Conservation (phyloP, 2,113 vertebrate genomes). For the Naja naja region DNA sequence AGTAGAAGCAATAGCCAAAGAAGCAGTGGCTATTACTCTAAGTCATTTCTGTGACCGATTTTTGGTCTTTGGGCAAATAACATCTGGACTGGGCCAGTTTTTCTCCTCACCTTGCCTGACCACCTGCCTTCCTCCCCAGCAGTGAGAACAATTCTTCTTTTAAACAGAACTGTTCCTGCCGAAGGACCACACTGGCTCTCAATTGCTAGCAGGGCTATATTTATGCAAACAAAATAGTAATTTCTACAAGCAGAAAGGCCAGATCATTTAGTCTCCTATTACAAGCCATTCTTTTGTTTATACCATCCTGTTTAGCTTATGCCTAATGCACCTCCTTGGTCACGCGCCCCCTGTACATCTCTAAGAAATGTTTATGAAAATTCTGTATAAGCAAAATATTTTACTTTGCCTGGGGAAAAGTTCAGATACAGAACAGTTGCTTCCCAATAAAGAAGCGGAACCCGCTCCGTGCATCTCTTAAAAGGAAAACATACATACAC, state of each 20-base stretch:
- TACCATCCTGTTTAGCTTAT: slow-evolving; percentile 70
- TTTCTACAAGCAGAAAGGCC: slow-evolving; percentile 30
- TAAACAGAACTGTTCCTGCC: background rate
- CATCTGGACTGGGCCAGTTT: background rate
- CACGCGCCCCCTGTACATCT: slow-evolving; percentile 64
- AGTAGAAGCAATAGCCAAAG: too few species aligned
- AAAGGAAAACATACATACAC: slow-evolving; percentile 8
- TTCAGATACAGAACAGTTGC: slow-evolving; percentile 56
- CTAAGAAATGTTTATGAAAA: slow-evolving; percentile 78
- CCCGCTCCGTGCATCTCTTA: slow-evolving; percentile 1
- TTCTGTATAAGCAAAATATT: slow-evolving; percentile 78
- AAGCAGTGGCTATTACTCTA: background rate
- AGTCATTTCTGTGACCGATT: background rate
- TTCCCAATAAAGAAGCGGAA: slow-evolving; percentile 29
- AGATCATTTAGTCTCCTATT: slow-evolving; percentile 61
- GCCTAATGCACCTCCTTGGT: slow-evolving; percentile 70
- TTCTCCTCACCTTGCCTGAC: background rate
- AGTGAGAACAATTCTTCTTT: background rate
- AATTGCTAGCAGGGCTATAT: background rate
- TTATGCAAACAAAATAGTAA: slow-evolving; percentile 10
- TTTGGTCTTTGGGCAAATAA: background rate
- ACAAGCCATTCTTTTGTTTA: slow-evolving; percentile 72
- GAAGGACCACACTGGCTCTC: slow-evolving; percentile 20
- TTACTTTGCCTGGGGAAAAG: slow-evolving; percentile 66
- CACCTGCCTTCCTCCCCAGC: background rate